Evolutionary conservation across 2,797 vertebrate species (phyloP), one percentile per base, ranked within the genome.

Genomic region (Malurus leucopterus): DNA sequence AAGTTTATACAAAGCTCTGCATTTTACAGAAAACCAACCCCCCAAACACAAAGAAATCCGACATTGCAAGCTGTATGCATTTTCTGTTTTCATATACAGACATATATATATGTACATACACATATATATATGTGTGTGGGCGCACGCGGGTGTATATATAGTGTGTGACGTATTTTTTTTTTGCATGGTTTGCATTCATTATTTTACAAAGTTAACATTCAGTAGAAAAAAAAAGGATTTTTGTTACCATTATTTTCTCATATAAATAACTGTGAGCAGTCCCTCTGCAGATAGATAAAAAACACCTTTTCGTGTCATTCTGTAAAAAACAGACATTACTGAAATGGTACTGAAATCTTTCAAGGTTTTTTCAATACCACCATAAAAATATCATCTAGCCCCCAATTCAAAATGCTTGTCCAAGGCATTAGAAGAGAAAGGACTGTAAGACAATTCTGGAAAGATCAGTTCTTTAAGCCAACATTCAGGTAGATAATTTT

Each of bases 1-100:
- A 84, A 80, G 86, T 95, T 95, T 93, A 88, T 95, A 96, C 94
- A 96, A 96, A 96, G 93, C 93, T 95, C 88, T 69, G 88, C 84
- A 81, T 94, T 86, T 91, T 91, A 94, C 92, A 93, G 81, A 93
- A 93, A 92, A 68, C 69, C 73, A 91, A 44, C 67, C 81, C 77
- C 92, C 88, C 62, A 73, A 78, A 87, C 80, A 94, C 90, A 86
- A 92, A 90, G 67, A 75, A 92, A 76, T 43, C 88, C 0, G 1
- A 86, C 90, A 85, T 54, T 29, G 90, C 86, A 94, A 95, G 95
- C 93, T 87, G 65, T 84, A 93, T 81, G 90, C 74, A 71, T 68
- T 63, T 90, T 72, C 68, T 84, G 73, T 70, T 89, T 90, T 51
- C 91, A 85, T 92, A 70, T 85, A 85, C 92, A 95, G 86, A 92